These are phyloP conservation scores for Rhynchonycteris naso DNA, from an alignment of 2,797 vertebrate species.

Conservation along the genomic window DNA sequence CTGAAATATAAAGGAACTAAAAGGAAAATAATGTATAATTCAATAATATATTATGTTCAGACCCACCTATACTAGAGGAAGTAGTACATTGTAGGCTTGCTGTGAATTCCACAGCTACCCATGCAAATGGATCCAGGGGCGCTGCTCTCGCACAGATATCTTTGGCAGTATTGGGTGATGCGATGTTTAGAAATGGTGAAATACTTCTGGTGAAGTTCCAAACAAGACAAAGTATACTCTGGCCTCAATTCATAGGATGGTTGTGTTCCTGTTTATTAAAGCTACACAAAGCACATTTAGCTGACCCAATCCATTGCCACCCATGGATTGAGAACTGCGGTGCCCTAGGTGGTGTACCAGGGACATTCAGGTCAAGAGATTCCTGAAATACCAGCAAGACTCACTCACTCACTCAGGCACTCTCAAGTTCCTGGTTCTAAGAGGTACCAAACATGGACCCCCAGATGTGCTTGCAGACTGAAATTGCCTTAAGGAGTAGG, in stretches of 20 bases:
- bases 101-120: background rate
- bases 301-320: background rate
- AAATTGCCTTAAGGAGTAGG: background rate
- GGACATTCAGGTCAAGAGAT: background rate
- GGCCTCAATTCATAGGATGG: background rate
- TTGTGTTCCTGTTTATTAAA: background rate
- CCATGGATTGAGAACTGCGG: background rate
- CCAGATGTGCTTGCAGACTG: background rate
- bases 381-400: too few species aligned
- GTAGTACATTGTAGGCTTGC: background rate
- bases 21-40: slow-evolving; percentile 34
- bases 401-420: background rate
- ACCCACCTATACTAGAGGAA: background rate
- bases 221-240: background rate
- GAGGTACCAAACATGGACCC: background rate
- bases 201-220: background rate
- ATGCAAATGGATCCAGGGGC: background rate
- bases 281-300: background rate
- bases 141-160: background rate
- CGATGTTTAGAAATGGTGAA: background rate
- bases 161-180: background rate
- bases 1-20: slow-evolving; percentile 54
- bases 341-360: background rate
- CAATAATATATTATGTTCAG: background rate
- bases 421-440: background rate